Percentiles rank a stretch among this genome's conserved stretches.
These are phyloP conservation scores for Nematopogon swammerdamellus DNA, from an alignment of 2,888 invertebrate species.

Conservation along the genomic window DNA sequence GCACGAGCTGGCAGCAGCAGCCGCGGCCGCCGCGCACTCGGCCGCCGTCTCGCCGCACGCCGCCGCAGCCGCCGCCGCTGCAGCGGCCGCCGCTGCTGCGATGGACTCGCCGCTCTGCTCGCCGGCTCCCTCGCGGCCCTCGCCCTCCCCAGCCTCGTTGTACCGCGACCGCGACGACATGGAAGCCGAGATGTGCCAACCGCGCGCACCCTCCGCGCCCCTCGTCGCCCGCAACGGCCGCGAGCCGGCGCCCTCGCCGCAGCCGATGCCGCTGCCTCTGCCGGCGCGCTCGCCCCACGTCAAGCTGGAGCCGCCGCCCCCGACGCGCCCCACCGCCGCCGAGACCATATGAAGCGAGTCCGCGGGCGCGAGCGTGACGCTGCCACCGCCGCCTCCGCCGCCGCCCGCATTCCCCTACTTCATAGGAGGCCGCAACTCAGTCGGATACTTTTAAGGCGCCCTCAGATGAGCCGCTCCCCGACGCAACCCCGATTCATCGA, in stretches of 20 bases:
- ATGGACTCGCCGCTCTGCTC: conserved; percentile 62
- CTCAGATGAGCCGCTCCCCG: conserved; percentile 9
- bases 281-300: conserved; percentile 15
- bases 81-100: conserved; percentile 39
- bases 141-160: conserved; percentile 47
- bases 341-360: conserved; percentile 3
- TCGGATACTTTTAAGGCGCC: conserved; percentile 34
- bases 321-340: background rate
- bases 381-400: conserved; percentile 23
- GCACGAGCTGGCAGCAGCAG: conserved; percentile 18
- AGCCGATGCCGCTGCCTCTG: conserved; percentile 17
- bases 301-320: background rate
- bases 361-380: conserved; percentile 3
- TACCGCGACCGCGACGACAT: background rate
- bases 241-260: conserved; percentile 25
- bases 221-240: conserved; percentile 54
- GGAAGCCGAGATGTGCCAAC: background rate
- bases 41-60: conserved; percentile 46
- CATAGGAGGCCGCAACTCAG: conserved; percentile 37
- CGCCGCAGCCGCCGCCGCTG: conserved; percentile 34
- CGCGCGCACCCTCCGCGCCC: conserved; percentile 23
- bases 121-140: conserved; percentile 62
- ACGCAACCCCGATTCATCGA: too few species aligned
- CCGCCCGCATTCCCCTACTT: conserved; percentile 46
- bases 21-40: conserved; percentile 34